A percentile compares a stretch with the other conserved stretches of the same genome.
These are phyloP conservation scores for Sinosuthora webbiana DNA, from an alignment of 2,113 vertebrate genomes.

Conservation along the genomic window DNA sequence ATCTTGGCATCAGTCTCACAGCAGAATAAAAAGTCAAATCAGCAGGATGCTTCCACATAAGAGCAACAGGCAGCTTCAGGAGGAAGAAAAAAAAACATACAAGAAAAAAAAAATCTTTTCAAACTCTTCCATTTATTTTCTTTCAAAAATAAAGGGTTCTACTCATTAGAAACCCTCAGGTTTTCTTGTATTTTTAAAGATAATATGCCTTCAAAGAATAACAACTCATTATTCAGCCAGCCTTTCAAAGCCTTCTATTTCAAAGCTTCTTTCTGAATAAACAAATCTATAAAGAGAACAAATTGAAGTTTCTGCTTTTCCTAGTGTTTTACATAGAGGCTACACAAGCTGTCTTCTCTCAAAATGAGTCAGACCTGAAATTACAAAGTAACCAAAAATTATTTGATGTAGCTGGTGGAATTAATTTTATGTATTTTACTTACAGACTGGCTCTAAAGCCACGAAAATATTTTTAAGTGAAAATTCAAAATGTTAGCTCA, in stretches of 20 bases:
- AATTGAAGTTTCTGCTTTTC: background rate
- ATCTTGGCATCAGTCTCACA: conserved; percentile 57
- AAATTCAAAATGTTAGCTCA: background rate
- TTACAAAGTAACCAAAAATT: background rate
- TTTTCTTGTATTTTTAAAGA: conserved; percentile 66
- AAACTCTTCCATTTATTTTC: conserved; percentile 62
- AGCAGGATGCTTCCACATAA: conserved; percentile 55
- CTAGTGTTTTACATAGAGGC: background rate
- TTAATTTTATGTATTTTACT: background rate
- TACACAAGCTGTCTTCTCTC: background rate
- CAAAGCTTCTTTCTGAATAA: conserved; percentile 45
- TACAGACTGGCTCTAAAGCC: background rate
- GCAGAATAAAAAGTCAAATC: conserved; percentile 64
- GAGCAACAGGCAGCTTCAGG: conserved; percentile 65
- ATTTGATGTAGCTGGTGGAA: background rate
- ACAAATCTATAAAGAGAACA: conserved; percentile 46
- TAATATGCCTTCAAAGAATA: conserved; percentile 60
- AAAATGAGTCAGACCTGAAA: conserved; percentile 25
- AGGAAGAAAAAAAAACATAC: background rate
- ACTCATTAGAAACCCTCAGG: conserved; percentile 62
- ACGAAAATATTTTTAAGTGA: background rate
- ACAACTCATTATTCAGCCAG: conserved; percentile 38
- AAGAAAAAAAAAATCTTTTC: conserved; percentile 1
- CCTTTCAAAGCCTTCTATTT: conserved; percentile 62
- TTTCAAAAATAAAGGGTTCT: conserved; percentile 57